Base-by-base conservation (phyloP, 2,888 invertebrate genomes). In the Acanthosoma haemorrhoidale region DNA sequence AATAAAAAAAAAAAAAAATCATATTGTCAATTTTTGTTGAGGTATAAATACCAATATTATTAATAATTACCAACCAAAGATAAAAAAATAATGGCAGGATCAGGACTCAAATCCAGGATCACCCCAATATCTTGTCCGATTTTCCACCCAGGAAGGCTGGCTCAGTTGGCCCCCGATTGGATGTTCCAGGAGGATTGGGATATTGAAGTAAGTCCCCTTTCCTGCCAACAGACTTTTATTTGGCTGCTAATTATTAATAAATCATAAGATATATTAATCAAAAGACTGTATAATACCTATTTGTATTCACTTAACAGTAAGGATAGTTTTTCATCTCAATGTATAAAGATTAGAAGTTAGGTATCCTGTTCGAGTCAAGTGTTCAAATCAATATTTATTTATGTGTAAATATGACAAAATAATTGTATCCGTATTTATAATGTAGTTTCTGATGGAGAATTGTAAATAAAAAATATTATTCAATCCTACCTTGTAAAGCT, bases 211-310 rank as follows among this genome's bases (percentile, higher is more conserved):
- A n/a, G n/a, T n/a, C n/a, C 25, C 25, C 21, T 25, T n/a, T 25
- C 25, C 13, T 25, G 29, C 18, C 9, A 18, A 18, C 21, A 18
- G n/a, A n/a, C n/a, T n/a, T n/a, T n/a, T n/a, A n/a, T n/a, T n/a
- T n/a, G n/a, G n/a, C n/a, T n/a, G n/a, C n/a, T n/a, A n/a, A n/a
- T n/a, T n/a, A n/a, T n/a, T n/a, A n/a, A n/a, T n/a, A n/a, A 51
- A n/a, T 25, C 51, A n/a, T 51, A 51, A 51, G 51, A 51, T 51
- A 51, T 51, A 25, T 51, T 51, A 51, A 38, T 61, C n/a, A 61
- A n/a, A 61, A 61, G 61, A 61, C 61, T 61, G 61, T 38, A 38
- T 61, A 21, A 36, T 61, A 36, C 61, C 15, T 34, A 61, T 61
- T 61, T 36, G 31, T 61, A 61, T 36, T 16, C 61, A 61, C 61